A percentile compares a stretch with the other conserved stretches of the same genome.
Conservation (phyloP, 1,140 invertebrate genomes). For the Brachionus paranguensis region DNA sequence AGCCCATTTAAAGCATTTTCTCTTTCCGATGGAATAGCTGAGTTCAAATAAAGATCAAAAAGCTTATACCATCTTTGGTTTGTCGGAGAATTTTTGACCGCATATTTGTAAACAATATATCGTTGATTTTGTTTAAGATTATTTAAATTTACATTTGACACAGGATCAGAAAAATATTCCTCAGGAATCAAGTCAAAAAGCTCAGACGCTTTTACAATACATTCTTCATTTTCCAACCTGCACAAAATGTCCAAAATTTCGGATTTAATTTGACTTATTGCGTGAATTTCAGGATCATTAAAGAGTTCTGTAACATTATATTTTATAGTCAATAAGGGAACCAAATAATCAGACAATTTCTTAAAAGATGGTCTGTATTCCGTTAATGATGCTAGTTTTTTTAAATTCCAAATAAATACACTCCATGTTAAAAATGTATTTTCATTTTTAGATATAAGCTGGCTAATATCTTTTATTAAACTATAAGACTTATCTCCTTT, state of each 20-base stretch:
- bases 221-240: not conserved
- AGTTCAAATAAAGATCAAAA: not conserved
- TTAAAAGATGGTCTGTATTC: constrained; percentile 14
- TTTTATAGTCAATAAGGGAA: not conserved
- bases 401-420: constrained; percentile 8
- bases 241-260: constrained; percentile 12
- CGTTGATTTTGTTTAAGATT: not conserved
- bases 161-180: not conserved
- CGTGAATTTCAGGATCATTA: not conserved
- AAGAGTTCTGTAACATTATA: not conserved
- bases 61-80: not conserved
- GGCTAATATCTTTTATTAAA: not conserved
- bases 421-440: constrained; percentile 4
- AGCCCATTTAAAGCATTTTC: constrained; percentile 20
- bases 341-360: not conserved
- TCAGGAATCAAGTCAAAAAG: not conserved
- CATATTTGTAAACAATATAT: not conserved
- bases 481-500: not conserved
- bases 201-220: not conserved
- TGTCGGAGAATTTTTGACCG: not conserved
- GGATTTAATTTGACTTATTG: not conserved
- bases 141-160: not conserved
- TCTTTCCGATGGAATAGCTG: not conserved
- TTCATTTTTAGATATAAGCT: not conserved
- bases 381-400: not conserved